Percentiles rank a stretch among this genome's conserved stretches.
phyloP scores from a whole-genome alignment of 2,888 invertebrate genomes.

The Mylabris sibirica region DNA sequence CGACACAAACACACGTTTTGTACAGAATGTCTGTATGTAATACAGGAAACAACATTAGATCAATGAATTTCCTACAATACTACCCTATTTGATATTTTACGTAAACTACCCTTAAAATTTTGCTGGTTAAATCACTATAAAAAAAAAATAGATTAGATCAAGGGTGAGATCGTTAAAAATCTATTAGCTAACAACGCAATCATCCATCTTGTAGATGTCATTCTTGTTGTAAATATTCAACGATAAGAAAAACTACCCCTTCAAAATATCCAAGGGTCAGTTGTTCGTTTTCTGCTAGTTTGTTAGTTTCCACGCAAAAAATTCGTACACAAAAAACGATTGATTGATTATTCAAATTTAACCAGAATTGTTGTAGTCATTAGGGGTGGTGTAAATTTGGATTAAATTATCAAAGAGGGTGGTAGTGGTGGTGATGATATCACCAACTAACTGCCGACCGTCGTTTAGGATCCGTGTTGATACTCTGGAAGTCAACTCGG shows the following conservation, averaged over 20 bases:
- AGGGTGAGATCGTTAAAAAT: constrained; percentile 7
- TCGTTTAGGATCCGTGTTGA: not conserved
- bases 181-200: not conserved
- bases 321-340: not conserved
- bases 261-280: not conserved
- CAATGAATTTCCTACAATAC: not conserved
- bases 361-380: not conserved
- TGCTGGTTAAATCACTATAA: too few species aligned
- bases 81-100: not conserved
- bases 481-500: not conserved
- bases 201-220: not conserved
- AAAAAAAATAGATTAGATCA: not conserved
- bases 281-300: not conserved
- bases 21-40: not conserved
- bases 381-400: constrained; percentile 2
- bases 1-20: not conserved
- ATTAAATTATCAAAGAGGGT: not conserved
- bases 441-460: not conserved
- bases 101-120: not conserved
- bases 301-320: not conserved
- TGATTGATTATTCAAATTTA: constrained; percentile 5
- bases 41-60: constrained; percentile 4
- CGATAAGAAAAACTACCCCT: not conserved
- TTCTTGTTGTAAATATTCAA: not conserved
- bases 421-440: not conserved